Evolutionary conservation across 2,113 vertebrate genomes (phyloP), one percentile per base, ranked within the genome.

Genomic region (Microtus oregoni): DNA sequence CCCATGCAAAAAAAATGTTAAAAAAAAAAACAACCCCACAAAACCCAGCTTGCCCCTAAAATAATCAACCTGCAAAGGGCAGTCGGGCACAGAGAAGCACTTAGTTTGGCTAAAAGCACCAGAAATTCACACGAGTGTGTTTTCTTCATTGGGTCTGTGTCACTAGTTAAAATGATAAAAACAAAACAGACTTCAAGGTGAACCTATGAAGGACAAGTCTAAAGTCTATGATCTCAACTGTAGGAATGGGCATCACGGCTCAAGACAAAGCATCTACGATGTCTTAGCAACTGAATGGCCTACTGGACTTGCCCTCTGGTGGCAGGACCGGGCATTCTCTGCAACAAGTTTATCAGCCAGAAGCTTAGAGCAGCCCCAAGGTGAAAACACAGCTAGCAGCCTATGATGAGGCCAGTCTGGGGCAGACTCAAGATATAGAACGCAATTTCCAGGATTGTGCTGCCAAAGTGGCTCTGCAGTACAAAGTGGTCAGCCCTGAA

Each of bases 111-210:
- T 89, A 30, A 78, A 91, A 90, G 65, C 41, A 61, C 47, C 52
- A 67, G 65, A 41, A 89, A 52, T 58, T 79, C 65, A 85, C 41
- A 78, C 8, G 28, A 47, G 38, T 86, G 17, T 32, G 89, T 13
- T 67, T 68, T 7, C 72, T n/a, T 20, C 5, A 22, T 19, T 32
- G 61, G 44, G 73, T 2, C 55, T 79, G 58, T 1, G 63, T 41
- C 81, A 90, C 61, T 55, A 58, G 61, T 61, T 26, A 72, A 94
- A 91, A 38, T 47, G 7, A 89, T 55, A 77, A 92, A 94, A 96
- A 70, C 17, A 61, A 38, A 76, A 76, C 41, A 68, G 72, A 63
- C 63, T 82, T 94, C 2, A 26, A 70, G 50, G 44, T 28, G 68
- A 63, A 94, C 30, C 67, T 35, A 85, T 6, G 15, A 85, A 94